Evolutionary conservation across 2,797 vertebrate species (phyloP).

Genomic region (Acrossocheilus fasciatus): DNA sequence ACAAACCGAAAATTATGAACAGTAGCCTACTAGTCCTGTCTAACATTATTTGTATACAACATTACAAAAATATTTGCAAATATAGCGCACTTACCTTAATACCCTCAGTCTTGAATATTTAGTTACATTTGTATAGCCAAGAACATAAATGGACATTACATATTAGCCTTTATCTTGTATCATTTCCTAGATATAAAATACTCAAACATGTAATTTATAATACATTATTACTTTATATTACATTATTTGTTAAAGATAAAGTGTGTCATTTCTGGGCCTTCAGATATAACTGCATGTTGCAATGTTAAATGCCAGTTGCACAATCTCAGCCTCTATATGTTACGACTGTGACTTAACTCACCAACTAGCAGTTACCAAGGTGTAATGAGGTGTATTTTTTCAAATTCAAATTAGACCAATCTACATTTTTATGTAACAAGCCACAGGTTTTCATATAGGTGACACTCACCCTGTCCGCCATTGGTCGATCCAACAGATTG

Average conservation of each 20-base stretch:
- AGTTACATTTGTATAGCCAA: background rate
- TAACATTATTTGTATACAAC: background rate
- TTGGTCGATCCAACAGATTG: background rate
- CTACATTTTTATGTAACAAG: background rate
- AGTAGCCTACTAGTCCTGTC: background rate
- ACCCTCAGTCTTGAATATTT: background rate
- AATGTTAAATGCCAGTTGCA: background rate
- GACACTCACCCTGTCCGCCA: background rate
- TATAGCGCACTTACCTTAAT: background rate
- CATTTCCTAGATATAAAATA: background rate
- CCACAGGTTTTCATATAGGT: background rate
- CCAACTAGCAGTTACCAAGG: background rate
- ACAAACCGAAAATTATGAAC: background rate
- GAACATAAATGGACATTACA: background rate
- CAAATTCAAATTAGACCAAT: background rate
- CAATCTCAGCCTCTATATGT: background rate
- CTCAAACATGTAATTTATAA: background rate
- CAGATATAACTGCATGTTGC: background rate
- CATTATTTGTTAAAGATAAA: background rate
- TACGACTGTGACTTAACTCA: background rate
- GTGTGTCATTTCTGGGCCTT: background rate
- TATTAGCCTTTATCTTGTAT: background rate
- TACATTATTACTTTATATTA: constrained; percentile 4
- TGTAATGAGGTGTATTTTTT: background rate
- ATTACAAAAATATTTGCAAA: constrained; percentile 7